A percentile compares a stretch with the other conserved stretches of the same genome.
Conservation (phyloP, 2,888 invertebrate species). For the Macrophya annulata region DNA sequence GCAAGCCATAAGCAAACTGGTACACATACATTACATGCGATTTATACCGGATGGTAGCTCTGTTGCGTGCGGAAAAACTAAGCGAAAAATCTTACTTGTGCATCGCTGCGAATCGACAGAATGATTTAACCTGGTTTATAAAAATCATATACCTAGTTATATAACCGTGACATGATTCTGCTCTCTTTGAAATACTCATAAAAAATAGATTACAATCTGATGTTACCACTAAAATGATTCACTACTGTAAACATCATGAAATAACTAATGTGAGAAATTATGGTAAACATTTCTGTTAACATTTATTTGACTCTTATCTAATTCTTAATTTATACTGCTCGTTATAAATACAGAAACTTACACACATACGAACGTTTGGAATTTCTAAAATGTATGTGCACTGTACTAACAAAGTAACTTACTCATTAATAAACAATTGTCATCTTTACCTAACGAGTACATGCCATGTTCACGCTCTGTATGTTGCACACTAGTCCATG, state of each 20-base stretch:
- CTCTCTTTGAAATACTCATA: conserved; percentile 19
- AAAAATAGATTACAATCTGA: background rate
- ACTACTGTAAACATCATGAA: background rate
- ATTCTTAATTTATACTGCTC: background rate
- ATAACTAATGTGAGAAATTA: background rate
- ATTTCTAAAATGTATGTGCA: background rate
- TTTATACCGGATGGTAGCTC: conserved; percentile 38
- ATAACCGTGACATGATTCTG: conserved; percentile 25
- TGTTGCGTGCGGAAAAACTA: conserved; percentile 47
- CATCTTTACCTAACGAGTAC: conserved; percentile 49
- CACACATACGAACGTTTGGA: background rate
- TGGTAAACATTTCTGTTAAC: background rate
- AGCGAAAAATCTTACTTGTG: conserved; percentile 49
- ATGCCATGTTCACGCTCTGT: conserved; percentile 76
- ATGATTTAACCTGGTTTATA: conserved; percentile 49
- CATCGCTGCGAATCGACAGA: conserved; percentile 52
- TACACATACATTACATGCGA: background rate
- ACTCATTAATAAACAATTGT: conserved; percentile 52
- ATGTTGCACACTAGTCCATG: conserved; percentile 63
- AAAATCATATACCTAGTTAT: conserved; percentile 43
- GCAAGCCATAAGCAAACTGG: background rate
- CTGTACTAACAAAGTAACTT: background rate
- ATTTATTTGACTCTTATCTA: background rate
- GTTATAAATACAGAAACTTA: background rate
- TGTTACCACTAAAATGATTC: conserved; percentile 8